phyloP scores from a whole-genome alignment of 2,888 invertebrate genomes.

The Folsomia manolachei region DNA sequence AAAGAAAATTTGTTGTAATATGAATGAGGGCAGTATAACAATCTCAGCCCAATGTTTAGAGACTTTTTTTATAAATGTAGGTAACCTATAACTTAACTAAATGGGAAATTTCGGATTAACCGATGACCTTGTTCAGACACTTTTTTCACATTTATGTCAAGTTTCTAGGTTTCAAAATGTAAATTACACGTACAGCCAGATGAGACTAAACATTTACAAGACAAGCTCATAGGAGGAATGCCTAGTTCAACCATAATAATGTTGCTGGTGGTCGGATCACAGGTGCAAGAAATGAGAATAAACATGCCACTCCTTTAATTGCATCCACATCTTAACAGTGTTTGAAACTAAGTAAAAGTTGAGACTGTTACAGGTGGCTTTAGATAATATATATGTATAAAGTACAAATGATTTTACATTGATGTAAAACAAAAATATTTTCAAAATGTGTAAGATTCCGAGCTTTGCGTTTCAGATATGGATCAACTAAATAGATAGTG shows the following conservation, averaged over 20 bases:
- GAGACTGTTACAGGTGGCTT: too few species aligned
- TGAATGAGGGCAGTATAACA: not conserved
- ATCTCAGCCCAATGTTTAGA: not conserved
- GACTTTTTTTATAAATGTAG: too few species aligned
- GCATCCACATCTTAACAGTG: too few species aligned
- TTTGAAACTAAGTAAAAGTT: conserved; percentile 39
- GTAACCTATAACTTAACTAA: conserved; percentile 2
- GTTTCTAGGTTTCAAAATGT: not conserved
- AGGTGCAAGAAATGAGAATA: conserved; percentile 29
- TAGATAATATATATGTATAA: too few species aligned
- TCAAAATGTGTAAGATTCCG: too few species aligned
- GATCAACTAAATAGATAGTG: too few species aligned
- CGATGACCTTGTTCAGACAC: conserved; percentile 10
- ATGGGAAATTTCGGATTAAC: conserved; percentile 6
- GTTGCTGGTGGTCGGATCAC: conserved; percentile 12
- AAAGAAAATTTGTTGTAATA: not conserved
- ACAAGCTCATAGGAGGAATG: conserved; percentile 15
- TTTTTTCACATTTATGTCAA: not conserved
- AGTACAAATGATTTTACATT: too few species aligned
- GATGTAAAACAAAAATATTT: too few species aligned
- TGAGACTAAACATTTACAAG: not conserved
- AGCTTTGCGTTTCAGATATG: too few species aligned
- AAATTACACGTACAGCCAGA: not conserved
- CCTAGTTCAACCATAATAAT: not conserved
- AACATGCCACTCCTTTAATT: conserved; percentile 48